Base-by-base conservation (phyloP, 2,888 invertebrate genomes). In the Strigamia maritima region DNA sequence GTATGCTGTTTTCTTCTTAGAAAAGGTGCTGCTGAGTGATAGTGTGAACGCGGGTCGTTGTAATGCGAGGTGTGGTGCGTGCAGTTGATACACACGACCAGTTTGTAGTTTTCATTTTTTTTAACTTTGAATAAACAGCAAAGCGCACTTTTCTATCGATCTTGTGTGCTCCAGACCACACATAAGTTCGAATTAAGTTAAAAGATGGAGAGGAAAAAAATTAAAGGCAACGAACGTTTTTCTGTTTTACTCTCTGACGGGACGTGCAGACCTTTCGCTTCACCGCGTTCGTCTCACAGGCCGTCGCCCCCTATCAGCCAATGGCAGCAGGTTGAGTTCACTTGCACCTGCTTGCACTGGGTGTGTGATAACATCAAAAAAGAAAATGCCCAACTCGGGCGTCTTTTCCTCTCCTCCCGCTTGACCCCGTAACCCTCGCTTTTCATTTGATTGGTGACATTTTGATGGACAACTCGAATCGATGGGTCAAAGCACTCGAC, bases 261-360 rank as follows among this genome's bases (percentile, higher is more conserved):
- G 28, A 65, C 65, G 65, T 65, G 65, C 65, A 26, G 65, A 8
- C 14, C 65, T 24, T 10, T 65, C 65, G 65, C 14, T 65, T 65
- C 14, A 65, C 14, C 65, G 65, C 65, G 65, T 65, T 28, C 65
- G 65, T 65, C 65, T 65, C 65, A 26, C 65, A 65, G 65, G 65
- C 65, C 65, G 65, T 65, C 65, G 65, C 65, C 65, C 65, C 65
- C 26, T 65, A 65, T 65, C 65, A 65, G 65, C 26, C 65, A 65
- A 26, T 26, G 60, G 60, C 60, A 60, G 60, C 10, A 60, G 60
- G 60, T 60, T 60, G 65, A 65, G 65, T 65, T 8, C 26, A 65
- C 14, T 1, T 26, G 65, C 65, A 65, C 65, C 26, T 65, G 65
- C 60, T 60, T 60, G 60, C 60, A 60, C 60, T 60, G 60, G 60